These are phyloP conservation scores for Idaea straminata DNA, from an alignment of 2,888 invertebrate genomes.

Conservation along the genomic window DNA sequence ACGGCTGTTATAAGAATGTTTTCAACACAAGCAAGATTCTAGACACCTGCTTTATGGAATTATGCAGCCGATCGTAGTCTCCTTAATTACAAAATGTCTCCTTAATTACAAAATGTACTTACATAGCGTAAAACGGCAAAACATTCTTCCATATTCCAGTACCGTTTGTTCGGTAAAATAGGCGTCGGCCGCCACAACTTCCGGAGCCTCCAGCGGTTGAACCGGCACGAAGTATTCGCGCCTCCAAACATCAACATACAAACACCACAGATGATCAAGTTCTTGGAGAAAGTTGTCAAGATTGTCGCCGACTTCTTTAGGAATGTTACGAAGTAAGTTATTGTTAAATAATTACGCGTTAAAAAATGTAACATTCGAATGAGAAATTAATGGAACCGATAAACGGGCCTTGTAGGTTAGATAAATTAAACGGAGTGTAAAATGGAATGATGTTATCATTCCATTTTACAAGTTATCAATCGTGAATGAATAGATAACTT, in stretches of 20 bases:
- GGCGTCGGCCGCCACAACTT: constrained; percentile 63
- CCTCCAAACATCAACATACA: constrained; percentile 36
- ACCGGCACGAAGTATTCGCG: constrained; percentile 48
- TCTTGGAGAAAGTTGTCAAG: constrained; percentile 40
- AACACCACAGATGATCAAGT: constrained; percentile 43
- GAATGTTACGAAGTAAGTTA: constrained; percentile 49
- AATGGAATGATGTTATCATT: too few species aligned
- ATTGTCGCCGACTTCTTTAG: constrained; percentile 44
- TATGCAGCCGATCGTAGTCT: too few species aligned
- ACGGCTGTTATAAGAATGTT: too few species aligned
- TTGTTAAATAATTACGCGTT: not conserved
- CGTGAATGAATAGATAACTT: not conserved
- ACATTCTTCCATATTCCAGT: constrained; percentile 36
- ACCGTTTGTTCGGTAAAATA: constrained; percentile 51
- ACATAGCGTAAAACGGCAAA: not conserved
- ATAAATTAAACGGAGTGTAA: too few species aligned
- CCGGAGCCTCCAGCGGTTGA: constrained; percentile 58
- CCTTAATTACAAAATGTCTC: too few species aligned
- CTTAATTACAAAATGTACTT: too few species aligned
- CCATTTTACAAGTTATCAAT: not conserved
- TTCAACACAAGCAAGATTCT: too few species aligned
- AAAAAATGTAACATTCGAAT: too few species aligned
- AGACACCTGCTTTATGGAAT: too few species aligned
- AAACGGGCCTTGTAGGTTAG: too few species aligned
- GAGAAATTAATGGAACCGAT: too few species aligned